phyloP scores from a whole-genome alignment of 2,888 invertebrate genomes.

The Linyphia triangularis region DNA sequence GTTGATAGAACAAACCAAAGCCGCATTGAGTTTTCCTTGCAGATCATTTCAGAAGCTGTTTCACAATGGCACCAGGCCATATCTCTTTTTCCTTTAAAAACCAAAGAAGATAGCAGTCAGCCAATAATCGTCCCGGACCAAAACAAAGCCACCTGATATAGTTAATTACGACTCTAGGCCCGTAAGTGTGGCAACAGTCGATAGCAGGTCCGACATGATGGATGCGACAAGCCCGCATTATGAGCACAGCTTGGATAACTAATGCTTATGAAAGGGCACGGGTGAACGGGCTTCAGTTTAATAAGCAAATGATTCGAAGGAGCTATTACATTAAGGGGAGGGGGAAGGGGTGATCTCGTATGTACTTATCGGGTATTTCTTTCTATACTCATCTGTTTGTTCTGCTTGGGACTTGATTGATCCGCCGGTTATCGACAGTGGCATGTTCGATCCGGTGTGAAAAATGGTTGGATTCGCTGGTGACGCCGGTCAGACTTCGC shows the following conservation, averaged over 20 bases:
- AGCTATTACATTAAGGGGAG: slow-evolving; percentile 7
- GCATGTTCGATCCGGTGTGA: too few species aligned
- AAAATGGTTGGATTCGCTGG: too few species aligned
- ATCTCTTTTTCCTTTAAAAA: too few species aligned
- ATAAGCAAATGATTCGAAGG: slow-evolving; percentile 3
- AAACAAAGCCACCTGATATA: slow-evolving; percentile 68
- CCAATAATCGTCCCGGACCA: slow-evolving; percentile 57
- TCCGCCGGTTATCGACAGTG: neutral
- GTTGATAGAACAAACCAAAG: too few species aligned
- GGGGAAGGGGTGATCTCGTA: neutral
- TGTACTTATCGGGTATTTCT: slow-evolving; percentile 10
- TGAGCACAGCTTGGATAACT: slow-evolving; percentile 51
- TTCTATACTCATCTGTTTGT: slow-evolving; percentile 7
- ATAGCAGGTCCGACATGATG: slow-evolving; percentile 52
- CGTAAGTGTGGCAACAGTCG: slow-evolving; percentile 52
- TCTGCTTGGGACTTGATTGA: neutral
- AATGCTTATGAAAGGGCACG: slow-evolving; percentile 46
- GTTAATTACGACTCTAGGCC: slow-evolving; percentile 48
- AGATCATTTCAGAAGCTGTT: too few species aligned
- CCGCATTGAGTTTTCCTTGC: too few species aligned
- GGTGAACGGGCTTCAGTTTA: slow-evolving; percentile 27
- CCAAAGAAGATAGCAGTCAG: slow-evolving; percentile 20
- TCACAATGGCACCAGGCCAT: too few species aligned
- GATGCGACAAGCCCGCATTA: slow-evolving; percentile 35
- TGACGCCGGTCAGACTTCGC: too few species aligned